Evolutionary conservation across 2,113 vertebrate genomes (phyloP).

Genomic region (Boulengeromyrus knoepffleri): DNA sequence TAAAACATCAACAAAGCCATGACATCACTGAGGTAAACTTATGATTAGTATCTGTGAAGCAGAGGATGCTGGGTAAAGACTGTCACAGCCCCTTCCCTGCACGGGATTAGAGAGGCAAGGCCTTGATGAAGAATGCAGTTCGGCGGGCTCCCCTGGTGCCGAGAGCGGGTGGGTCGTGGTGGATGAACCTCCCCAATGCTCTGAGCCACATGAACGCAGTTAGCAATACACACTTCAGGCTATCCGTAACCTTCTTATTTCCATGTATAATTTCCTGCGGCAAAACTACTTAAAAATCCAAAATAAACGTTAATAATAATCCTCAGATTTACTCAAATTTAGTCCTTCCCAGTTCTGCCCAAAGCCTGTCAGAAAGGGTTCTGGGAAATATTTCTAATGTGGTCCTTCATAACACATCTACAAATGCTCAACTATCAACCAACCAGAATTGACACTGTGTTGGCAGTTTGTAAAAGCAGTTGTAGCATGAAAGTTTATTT

Average conservation of each 20-base stretch:
- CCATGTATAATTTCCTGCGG: neutral
- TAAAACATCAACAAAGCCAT: neutral
- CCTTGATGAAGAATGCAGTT: constrained; percentile 31
- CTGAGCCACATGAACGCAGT: neutral
- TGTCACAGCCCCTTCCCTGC: neutral
- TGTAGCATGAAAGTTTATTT: neutral
- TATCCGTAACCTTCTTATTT: neutral
- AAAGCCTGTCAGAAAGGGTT: neutral
- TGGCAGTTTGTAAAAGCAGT: neutral
- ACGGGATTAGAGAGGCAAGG: neutral
- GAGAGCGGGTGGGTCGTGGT: neutral
- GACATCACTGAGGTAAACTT: neutral
- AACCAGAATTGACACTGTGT: neutral
- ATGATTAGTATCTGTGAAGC: neutral
- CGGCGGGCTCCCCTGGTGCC: neutral
- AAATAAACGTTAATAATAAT: neutral
- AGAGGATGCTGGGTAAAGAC: constrained; percentile 9
- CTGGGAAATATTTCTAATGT: neutral
- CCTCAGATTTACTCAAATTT: neutral
- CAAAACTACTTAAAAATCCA: neutral
- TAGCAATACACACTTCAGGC: neutral
- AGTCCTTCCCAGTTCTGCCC: neutral
- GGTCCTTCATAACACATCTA: neutral
- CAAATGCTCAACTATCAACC: neutral
- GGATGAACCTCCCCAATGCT: too few species aligned